phyloP scores from a whole-genome alignment of 2,113 vertebrate species.

The Rissa tridactyla region DNA sequence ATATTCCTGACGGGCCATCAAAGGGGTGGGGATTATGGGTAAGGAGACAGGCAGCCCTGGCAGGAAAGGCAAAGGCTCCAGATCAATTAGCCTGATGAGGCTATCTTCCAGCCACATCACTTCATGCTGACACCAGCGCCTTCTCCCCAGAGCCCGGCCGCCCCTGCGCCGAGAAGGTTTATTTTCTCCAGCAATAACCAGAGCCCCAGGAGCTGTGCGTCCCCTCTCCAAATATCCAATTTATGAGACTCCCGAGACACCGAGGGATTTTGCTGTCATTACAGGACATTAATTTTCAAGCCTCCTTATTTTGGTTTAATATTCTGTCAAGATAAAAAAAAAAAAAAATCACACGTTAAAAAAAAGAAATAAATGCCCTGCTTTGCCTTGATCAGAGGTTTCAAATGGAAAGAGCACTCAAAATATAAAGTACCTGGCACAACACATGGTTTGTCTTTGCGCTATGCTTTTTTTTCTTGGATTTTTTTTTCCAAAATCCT shows the following conservation, averaged over 20 bases:
- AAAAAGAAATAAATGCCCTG: background rate
- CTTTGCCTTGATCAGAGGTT: background rate
- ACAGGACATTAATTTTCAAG: constrained; percentile 28
- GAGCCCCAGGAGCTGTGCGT: background rate
- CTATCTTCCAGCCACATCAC: constrained; percentile 72
- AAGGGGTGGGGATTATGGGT: constrained; percentile 72
- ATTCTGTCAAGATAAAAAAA: constrained; percentile 49
- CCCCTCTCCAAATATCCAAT: background rate
- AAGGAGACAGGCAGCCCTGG: constrained; percentile 76
- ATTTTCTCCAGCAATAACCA: constrained; percentile 47
- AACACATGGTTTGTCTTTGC: background rate
- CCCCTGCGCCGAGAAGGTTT: background rate
- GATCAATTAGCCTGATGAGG: constrained; percentile 77
- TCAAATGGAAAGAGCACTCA: background rate
- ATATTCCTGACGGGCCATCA: constrained; percentile 73
- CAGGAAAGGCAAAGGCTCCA: constrained; percentile 75
- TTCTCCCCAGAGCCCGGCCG: constrained; percentile 25
- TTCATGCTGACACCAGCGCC: constrained; percentile 63
- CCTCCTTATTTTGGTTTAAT: constrained; percentile 15
- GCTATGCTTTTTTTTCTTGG: background rate
- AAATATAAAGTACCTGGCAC: constrained; percentile 19
- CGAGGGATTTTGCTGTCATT: background rate
- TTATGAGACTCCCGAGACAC: background rate
- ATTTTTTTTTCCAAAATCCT: background rate
- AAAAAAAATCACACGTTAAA: background rate